Base-by-base conservation (phyloP, 2,888 invertebrate species). In the Allolobophora icterica region DNA sequence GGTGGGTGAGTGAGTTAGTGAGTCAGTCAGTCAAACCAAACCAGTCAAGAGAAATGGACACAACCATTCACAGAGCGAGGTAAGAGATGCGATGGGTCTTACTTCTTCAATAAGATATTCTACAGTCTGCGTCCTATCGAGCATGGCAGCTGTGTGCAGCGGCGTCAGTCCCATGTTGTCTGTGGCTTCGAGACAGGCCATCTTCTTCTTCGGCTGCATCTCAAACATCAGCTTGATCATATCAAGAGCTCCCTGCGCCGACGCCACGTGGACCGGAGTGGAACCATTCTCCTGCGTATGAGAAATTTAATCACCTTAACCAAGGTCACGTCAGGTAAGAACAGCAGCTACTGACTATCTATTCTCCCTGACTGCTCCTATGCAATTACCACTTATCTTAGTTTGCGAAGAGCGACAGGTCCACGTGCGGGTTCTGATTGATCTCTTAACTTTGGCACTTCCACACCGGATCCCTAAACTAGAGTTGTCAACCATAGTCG, bases 91-190 rank as follows among this genome's bases (percentile, higher is more conserved):
- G 52, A 52, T 52, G 52, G 21, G 38, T 38, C 19, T 84, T 93
- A 96, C 96, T 95, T 96, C 95, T 84, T 95, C 94, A 30, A 97
- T 94, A 4, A 97, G 95, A 94, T 96, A 97, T 92, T 96, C 96
- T 0, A 96, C 96, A n/a, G 98, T 97, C 91, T 97, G 97, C 0
- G 97, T 97, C 95, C 98, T 98, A 94, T 98, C 97, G 93, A 98
- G 98, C 97, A 98, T 97, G 4, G 98, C 97, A 0, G 98, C 98
- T 94, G 98, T 97, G 95, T 98, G 98, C 0, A 98, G 96, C 0
- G 98, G 98, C 0, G 98, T 98, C 98, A 98, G 98, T 94, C 97
- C 97, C 94, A 98, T 97, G 0, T 97, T 97, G 94, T 98, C 98
- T 90, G 97, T 97, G 0, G 97, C 97, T 35, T 96, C 96, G 24